Base-by-base conservation (phyloP, 2,113 vertebrate genomes). In the Halichoerus grypus region DNA sequence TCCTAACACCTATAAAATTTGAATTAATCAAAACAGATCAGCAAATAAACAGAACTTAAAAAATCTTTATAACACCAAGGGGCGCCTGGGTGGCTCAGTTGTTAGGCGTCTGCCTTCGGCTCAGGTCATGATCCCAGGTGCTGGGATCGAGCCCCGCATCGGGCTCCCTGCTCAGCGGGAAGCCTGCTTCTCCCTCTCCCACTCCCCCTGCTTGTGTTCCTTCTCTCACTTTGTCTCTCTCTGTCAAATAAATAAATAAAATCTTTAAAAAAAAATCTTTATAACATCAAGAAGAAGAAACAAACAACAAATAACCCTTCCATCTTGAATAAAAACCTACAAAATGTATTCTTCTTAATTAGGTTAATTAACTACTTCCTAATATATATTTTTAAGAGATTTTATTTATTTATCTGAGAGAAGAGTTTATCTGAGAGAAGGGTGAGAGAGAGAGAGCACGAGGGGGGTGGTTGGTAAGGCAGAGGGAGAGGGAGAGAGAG, bases 41-140 rank as follows among this genome's bases (percentile, higher is more conserved):
- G 19, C 55, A 94, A 84, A 51, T 82, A 77, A 91, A 80, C 36
- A 87, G 53, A 88, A 84, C 26, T 67, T 96, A 33, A 81, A 46
- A 46, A 93, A 49, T 39, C 51, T 63, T 42, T 31, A 26, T 28
- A 65, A 63, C 33, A 59, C 46, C 3, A 84, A 36, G 74, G 46
- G 46, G 7, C 7, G 46, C 46, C 46, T 46, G 46, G 46, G 46
- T 46, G 46, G 46, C 46, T 46, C 46, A 46, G 46, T 46, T 1
- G 46, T 46, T 46, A 46, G 1, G 7, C 7, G 46, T 46, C 46
- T 46, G 46, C 7, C 46, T 46, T 46, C 8, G 1, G 46, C 46
- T 46, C 46, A 46, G 46, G 46, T 46, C 46, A 46, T 46, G 46
- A 7, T 46, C 46, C 46, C 46, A 46, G 42, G 42, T 46, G 42